Percentiles rank a stretch among this genome's conserved stretches.
Conservation (phyloP, 2,888 invertebrate genomes). For the Eudemis profundana region DNA sequence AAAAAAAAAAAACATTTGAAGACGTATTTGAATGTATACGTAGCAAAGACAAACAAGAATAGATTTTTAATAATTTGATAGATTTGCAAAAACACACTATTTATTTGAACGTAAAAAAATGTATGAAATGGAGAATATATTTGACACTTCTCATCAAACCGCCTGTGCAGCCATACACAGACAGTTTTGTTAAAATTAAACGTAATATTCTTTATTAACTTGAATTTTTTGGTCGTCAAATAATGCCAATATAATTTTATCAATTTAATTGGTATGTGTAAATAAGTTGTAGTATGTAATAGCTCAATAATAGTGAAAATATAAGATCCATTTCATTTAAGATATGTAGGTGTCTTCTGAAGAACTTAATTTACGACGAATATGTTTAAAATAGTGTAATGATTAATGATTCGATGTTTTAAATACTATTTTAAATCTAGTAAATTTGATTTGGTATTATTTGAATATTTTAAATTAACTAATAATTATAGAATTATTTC, state of each 20-base stretch:
- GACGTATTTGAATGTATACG: no score
- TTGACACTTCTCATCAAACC: conserved; percentile 48
- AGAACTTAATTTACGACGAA: neutral
- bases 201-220: neutral
- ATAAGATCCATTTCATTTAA: neutral
- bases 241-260: no score
- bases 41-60: no score
- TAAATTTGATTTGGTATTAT: neutral
- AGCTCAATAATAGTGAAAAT: neutral
- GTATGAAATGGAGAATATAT: conserved; percentile 31
- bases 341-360: no score
- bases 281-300: neutral
- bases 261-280: no score
- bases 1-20: no score
- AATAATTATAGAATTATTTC: neutral
- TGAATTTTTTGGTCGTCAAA: no score
- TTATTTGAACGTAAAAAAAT: neutral
- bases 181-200: conserved; percentile 42
- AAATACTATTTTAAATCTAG: neutral
- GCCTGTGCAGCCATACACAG: conserved; percentile 70
- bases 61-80: no score
- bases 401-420: neutral
- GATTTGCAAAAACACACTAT: no score
- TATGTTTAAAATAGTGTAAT: neutral
- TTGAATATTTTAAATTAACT: neutral